Percentiles rank a stretch among this genome's conserved stretches.
Evolutionary conservation across 2,113 vertebrate genomes (phyloP).

Genomic region (Lophotis ruficrista): DNA sequence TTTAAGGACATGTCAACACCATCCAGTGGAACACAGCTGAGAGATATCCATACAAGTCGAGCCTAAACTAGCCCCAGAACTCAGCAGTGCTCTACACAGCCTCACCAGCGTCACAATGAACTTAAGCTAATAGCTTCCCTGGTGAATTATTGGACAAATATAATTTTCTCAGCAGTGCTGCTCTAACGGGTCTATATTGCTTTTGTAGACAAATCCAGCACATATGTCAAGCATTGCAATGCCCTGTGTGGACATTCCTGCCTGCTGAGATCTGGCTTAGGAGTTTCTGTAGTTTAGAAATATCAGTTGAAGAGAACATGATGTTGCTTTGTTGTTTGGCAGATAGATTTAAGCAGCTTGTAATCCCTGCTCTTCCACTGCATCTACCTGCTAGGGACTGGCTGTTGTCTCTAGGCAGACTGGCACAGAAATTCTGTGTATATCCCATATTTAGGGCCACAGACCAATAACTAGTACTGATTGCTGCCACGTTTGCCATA

Average conservation of each 20-base stretch:
- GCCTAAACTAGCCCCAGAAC: neutral
- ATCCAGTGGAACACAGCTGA: neutral
- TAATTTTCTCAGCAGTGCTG: slow-evolving; percentile 17
- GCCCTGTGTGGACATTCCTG: neutral
- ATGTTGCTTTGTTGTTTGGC: neutral
- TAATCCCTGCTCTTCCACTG: neutral
- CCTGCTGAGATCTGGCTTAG: neutral
- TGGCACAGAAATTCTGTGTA: neutral
- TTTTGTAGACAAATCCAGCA: slow-evolving; percentile 26
- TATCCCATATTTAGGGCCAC: neutral
- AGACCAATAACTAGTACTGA: neutral
- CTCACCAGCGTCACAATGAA: neutral
- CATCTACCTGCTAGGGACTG: neutral
- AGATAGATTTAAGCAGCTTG: neutral
- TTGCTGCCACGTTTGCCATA: neutral
- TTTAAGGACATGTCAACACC: slow-evolving; percentile 22
- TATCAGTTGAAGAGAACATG: neutral
- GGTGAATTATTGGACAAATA: neutral
- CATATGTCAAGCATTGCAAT: neutral
- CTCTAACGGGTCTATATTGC: neutral
- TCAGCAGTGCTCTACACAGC: neutral
- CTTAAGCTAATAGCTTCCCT: slow-evolving; percentile 3
- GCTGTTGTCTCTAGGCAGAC: neutral
- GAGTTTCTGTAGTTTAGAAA: neutral
- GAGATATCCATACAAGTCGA: neutral